A percentile compares a stretch with the other conserved stretches of the same genome.
phyloP scores from a whole-genome alignment of 1,140 invertebrate genomes.

The Planococcus citri region DNA sequence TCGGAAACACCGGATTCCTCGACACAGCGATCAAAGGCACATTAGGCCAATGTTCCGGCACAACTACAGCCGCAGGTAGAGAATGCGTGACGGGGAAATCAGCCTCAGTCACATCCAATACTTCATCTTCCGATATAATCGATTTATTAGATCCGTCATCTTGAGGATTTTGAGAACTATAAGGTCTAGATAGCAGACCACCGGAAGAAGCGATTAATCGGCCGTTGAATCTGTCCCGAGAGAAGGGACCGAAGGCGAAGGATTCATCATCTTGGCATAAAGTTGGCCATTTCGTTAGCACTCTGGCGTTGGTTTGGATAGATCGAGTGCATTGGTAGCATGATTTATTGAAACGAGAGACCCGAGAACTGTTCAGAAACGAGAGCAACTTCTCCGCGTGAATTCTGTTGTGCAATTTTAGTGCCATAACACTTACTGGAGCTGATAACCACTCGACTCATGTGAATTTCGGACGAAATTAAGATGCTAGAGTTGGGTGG shows the following conservation, averaged over 20 bases:
- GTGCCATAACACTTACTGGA: not conserved
- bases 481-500: too few relatives aligned
- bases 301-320: not conserved
- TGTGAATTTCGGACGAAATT: too few relatives aligned
- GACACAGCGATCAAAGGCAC: slow-evolving; percentile 89
- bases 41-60: slow-evolving; percentile 94
- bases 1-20: slow-evolving; percentile 91
- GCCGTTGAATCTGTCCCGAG: not conserved
- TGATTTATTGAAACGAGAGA: not conserved
- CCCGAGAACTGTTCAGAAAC: not conserved
- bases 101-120: not conserved
- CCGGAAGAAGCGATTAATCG: not conserved
- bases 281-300: too few relatives aligned
- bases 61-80: slow-evolving; percentile 66
- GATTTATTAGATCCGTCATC: slow-evolving; percentile 13
- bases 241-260: too few relatives aligned
- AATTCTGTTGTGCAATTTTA: not conserved
- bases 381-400: not conserved
- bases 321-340: not conserved
- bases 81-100: slow-evolving; percentile 22
- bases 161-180: not conserved
- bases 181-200: slow-evolving; percentile 6
- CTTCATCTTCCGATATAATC: slow-evolving; percentile 21
- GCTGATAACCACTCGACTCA: not conserved
- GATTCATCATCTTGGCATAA: too few relatives aligned